These are phyloP conservation scores for Xanthorhoe designata DNA, from an alignment of 2,888 invertebrate genomes.

Conservation along the genomic window DNA sequence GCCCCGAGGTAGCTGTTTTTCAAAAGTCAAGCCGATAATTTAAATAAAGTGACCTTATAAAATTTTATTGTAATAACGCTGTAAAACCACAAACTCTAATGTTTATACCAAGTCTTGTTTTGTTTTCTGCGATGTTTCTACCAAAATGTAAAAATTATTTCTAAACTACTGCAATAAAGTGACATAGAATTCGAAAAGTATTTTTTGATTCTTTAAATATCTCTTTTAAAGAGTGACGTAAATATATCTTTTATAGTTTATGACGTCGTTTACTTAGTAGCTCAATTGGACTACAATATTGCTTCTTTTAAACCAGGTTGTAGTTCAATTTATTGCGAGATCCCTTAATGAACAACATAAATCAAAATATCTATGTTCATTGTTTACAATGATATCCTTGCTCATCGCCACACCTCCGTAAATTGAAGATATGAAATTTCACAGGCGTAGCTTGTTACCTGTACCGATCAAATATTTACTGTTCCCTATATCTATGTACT, in stretches of 20 bases:
- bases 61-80: constrained; percentile 1
- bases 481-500: constrained; percentile 21
- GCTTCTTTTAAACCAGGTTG: no score
- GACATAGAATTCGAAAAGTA: no score
- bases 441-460: neutral
- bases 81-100: neutral
- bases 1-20: constrained; percentile 18
- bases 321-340: no score
- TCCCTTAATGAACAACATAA: no score
- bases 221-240: no score
- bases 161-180: neutral
- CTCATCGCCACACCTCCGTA: constrained; percentile 1
- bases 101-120: neutral
- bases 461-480: constrained; percentile 21
- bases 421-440: constrained; percentile 11
- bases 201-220: no score
- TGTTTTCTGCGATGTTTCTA: neutral
- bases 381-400: neutral
- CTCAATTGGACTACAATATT: no score
- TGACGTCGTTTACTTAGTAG: no score
- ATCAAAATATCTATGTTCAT: neutral
- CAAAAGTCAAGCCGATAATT: constrained; percentile 10
- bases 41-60: constrained; percentile 10
- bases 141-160: neutral
- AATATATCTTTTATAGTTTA: no score